phyloP scores from a whole-genome alignment of 1,140 invertebrate genomes.

The Bombus balteatus region DNA sequence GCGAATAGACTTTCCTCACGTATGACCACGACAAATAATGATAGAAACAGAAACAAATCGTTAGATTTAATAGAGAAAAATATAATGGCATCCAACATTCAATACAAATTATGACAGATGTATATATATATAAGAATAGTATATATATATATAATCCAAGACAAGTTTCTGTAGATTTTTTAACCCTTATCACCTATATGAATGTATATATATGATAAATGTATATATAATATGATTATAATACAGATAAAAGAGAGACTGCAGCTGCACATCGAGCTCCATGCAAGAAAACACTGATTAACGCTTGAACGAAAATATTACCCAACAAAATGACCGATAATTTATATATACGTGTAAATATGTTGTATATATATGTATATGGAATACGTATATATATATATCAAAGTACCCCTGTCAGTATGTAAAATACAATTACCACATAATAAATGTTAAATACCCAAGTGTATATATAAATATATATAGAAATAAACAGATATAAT shows the following conservation, averaged over 20 bases:
- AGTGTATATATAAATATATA: not conserved
- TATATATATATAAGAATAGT: conserved; percentile 36
- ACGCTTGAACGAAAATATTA: conserved; percentile 78
- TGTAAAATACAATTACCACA: conserved; percentile 37
- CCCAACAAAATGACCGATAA: conserved; percentile 68
- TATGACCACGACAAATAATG: conserved; percentile 74
- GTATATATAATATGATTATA: conserved; percentile 65
- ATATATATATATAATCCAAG: conserved; percentile 41
- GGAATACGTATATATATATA: conserved; percentile 11
- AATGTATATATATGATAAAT: conserved; percentile 56
- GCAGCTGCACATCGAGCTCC: conserved; percentile 82
- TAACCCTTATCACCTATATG: conserved; percentile 59
- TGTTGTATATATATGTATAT: conserved; percentile 1
- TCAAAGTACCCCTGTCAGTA: not conserved
- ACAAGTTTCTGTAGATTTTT: conserved; percentile 47
- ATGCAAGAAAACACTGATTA: conserved; percentile 83
- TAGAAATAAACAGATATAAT: conserved; percentile 22
- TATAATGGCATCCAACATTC: conserved; percentile 77
- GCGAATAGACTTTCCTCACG: conserved; percentile 75
- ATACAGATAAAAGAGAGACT: conserved; percentile 78
- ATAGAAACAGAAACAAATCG: conserved; percentile 55
- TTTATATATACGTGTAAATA: conserved; percentile 27
- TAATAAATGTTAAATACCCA: conserved; percentile 18
- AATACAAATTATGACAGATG: conserved; percentile 73
- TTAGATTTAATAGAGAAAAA: conserved; percentile 67